Base-by-base conservation (phyloP, 2,113 vertebrate genomes). In the Xiphophorus maculatus region DNA sequence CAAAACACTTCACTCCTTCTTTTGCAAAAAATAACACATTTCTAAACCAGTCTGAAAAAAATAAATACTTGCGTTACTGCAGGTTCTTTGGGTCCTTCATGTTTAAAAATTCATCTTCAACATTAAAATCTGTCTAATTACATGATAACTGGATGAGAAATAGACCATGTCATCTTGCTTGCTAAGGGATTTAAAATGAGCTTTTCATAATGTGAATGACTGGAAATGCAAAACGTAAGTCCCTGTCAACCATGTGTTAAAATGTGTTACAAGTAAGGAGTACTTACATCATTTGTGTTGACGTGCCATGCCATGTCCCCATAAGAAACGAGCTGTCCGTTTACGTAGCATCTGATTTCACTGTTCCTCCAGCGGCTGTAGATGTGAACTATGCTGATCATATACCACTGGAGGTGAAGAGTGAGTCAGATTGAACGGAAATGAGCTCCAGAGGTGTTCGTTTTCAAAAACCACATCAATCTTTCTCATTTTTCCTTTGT, bases 231-330 rank as follows among this genome's bases (percentile, higher is more conserved):
- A 0, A 7, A 74, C 63, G 61, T n/a, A 48, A 69, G 74, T 68
- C 37, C 70, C 13, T 33, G 61, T 71, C 40, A 70, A 35, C 64
- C 29, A 15, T 15, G 0, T 63, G 32, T 63, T 67, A 69, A 62
- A 79, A 40, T 5, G 22, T 13, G 63, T 66, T 58, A 69, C 60
- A 13, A 68, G 58, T 12, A 54, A 69, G 22, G 69, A 66, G 29
- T 0, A 35, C 98, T 97, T 94, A 98, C 98, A 90, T 99, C 97
- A 81, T 98, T 98, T 0, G 98, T 99, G 93, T 99, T 99, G 81
- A 99, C 98, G 44, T 99, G 97, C 98, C 97, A 99, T 58, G 98
- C 97, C 98, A 99, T 99, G 91, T 99, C 98, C 73, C 98, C 98
- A 32, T 99, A 99, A 51, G 98, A 99, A 35, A 99, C 98, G 27